Evolutionary conservation across 2,113 vertebrate genomes (phyloP).

Genomic region (Aepyceros melampus): DNA sequence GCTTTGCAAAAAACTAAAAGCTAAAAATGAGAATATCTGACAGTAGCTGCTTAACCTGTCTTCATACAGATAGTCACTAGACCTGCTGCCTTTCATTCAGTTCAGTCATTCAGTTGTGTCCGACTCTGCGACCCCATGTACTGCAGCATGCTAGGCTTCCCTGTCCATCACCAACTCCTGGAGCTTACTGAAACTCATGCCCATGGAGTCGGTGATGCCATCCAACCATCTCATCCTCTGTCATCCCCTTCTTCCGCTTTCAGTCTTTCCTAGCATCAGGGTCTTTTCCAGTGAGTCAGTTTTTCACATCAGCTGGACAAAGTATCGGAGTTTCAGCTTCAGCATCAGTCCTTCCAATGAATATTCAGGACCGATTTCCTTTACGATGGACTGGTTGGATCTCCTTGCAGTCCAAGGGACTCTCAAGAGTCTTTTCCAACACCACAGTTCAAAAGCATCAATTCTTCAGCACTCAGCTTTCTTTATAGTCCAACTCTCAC

Average conservation of each 20-base stretch:
- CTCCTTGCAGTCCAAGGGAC: neutral
- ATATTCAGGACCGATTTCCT: neutral
- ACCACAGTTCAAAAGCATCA: neutral
- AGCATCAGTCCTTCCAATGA: neutral
- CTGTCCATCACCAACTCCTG: neutral
- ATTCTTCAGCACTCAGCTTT: neutral
- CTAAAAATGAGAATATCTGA: neutral
- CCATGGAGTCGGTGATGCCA: neutral
- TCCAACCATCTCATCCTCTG: neutral
- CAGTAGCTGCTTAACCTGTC: neutral
- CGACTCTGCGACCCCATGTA: neutral
- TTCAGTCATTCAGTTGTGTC: neutral
- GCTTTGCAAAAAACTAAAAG: neutral
- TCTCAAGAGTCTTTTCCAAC: neutral
- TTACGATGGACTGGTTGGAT: neutral
- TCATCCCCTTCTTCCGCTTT: neutral
- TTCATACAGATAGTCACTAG: neutral
- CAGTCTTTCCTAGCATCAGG: neutral
- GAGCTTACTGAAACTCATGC: neutral
- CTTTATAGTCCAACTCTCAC: neutral
- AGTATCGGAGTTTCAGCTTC: neutral
- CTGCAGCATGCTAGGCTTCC: neutral
- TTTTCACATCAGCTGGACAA: neutral
- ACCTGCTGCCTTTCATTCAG: neutral
- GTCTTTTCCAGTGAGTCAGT: neutral